Evolutionary conservation across 2,888 invertebrate genomes (phyloP).

Genomic region (Dynastes tityus): DNA sequence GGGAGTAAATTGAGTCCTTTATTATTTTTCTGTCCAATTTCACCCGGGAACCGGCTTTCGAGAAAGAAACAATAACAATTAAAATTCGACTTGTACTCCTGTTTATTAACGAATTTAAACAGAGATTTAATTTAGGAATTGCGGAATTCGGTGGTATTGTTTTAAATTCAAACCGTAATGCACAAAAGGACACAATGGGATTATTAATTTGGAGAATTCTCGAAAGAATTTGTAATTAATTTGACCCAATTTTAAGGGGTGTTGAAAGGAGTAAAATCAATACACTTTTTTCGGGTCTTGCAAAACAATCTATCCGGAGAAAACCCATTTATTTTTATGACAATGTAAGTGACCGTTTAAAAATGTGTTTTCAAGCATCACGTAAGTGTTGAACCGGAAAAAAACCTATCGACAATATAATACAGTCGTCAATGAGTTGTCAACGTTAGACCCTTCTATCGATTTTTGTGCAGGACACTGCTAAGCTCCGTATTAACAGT

Average conservation of each 20-base stretch:
- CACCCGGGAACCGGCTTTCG: background rate
- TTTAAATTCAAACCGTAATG: background rate
- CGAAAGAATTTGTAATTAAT: background rate
- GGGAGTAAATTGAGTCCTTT: too few relatives aligned
- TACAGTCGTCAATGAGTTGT: conserved; percentile 42
- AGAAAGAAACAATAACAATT: conserved; percentile 29
- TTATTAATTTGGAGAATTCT: conserved; percentile 5
- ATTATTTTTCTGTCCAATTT: too few relatives aligned
- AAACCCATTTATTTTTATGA: conserved; percentile 22
- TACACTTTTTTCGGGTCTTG: background rate
- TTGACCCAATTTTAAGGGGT: background rate
- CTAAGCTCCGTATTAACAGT: conserved; percentile 27
- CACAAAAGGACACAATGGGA: conserved; percentile 9
- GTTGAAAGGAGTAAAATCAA: background rate
- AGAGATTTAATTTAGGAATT: conserved; percentile 8
- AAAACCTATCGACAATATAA: conserved; percentile 37
- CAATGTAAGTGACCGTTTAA: conserved; percentile 21
- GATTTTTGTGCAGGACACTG: conserved; percentile 28
- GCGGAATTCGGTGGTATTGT: background rate
- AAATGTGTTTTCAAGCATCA: conserved; percentile 23
- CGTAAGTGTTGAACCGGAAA: conserved; percentile 34
- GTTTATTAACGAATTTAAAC: conserved; percentile 27
- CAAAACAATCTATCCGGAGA: conserved; percentile 4
- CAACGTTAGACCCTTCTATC: conserved; percentile 33
- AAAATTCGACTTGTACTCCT: conserved; percentile 15